Base-by-base conservation (phyloP, 2,113 vertebrate genomes). In the Columba livia region DNA sequence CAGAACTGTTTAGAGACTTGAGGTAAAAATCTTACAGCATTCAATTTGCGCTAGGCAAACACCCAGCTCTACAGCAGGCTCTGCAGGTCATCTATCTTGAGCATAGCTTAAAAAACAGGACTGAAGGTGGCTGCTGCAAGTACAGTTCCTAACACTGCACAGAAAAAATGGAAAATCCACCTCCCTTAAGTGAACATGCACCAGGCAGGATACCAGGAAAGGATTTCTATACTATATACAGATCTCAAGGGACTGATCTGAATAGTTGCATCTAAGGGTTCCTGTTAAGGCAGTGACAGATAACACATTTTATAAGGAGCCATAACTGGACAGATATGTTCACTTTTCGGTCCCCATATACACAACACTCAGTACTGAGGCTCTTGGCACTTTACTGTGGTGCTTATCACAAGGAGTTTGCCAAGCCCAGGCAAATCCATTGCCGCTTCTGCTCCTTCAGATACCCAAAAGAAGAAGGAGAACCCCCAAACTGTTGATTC, bases 301-400 rank as follows among this genome's bases (percentile, higher is more conserved):
- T 13, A 65, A 24, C 2, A 15, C 4, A 1, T 58, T 73, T 58
- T 69, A 34, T 15, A 44, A 44, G 26, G 58, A 79, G 50, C 21
- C 3, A 3, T 34, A 80, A 23, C 15, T 50, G 36, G 29, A n/a
- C 28, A 50, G 36, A 6, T 60, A 7, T 2, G 4, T 18, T 26
- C 12, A 53, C 9, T 48, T 71, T 50, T 47, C n/a, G 7, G 6
- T 54, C 23, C 51, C 11, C 2, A 0, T 4, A 4, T 11, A 9
- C 0, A 0, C 29, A 34, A 19, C 8, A 5, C 12, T 31, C 2
- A 5, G 28, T 47, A 15, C 5, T 10, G 60, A 44, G 21, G 36
- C 20, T 80, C 31, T 32, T 34, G 32, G 23, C 34, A 5, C 36
- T 25, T 81, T 38, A 32, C 8, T 15, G 5, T 48, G 60, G 18